phyloP scores from a whole-genome alignment of 2,888 invertebrate genomes.

The Agriopis marginaria region DNA sequence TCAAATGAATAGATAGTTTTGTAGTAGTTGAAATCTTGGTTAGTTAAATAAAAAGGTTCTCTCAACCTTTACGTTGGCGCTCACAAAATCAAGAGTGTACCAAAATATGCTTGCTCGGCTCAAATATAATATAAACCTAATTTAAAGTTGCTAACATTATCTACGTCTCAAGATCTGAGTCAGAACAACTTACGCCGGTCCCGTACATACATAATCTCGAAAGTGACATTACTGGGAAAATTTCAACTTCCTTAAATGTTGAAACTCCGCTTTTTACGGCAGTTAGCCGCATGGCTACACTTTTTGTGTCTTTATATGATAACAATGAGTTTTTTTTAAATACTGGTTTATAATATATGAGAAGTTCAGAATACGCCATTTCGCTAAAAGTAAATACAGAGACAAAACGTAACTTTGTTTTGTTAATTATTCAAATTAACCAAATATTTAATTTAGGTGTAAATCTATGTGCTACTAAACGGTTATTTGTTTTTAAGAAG shows the following conservation, averaged over 20 bases:
- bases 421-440: no score
- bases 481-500: no score
- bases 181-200: slow-evolving; percentile 54
- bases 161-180: slow-evolving; percentile 61
- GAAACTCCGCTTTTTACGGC: slow-evolving; percentile 68
- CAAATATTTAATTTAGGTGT: no score
- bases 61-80: background rate
- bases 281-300: slow-evolving; percentile 55
- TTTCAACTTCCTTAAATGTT: slow-evolving; percentile 68
- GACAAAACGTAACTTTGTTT: no score
- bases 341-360: background rate
- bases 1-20: no score
- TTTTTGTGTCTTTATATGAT: slow-evolving; percentile 40
- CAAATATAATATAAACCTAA: slow-evolving; percentile 34
- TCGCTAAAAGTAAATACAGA: background rate
- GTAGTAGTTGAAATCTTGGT: no score
- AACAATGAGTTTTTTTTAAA: background rate
- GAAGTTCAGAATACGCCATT: background rate
- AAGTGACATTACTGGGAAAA: slow-evolving; percentile 69
- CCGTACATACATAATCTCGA: slow-evolving; percentile 57
- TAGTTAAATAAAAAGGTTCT: no score
- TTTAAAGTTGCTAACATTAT: slow-evolving; percentile 55
- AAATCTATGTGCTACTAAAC: no score
- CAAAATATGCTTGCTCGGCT: slow-evolving; percentile 38
- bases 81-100: slow-evolving; percentile 12